Base-by-base conservation (phyloP, 2,888 invertebrate genomes). In the Nomada hirtipes region DNA sequence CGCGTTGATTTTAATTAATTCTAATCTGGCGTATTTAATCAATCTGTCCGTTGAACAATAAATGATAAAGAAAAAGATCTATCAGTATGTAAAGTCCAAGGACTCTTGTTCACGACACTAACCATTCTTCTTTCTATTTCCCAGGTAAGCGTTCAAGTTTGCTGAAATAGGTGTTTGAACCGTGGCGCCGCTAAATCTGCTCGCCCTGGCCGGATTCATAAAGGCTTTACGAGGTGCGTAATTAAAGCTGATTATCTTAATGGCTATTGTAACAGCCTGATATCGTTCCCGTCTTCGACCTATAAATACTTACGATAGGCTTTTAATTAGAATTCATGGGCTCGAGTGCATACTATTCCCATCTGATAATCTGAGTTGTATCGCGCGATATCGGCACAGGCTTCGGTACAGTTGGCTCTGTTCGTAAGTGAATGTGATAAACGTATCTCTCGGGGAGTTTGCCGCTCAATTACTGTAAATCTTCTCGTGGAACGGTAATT, bases 211-310 rank as follows among this genome's bases (percentile, higher is more conserved):
- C 59, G 55, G 70, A 64, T 73, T 84, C 63, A 81, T 70, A 82
- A 79, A 76, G 82, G 82, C 78, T 89, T 87, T 84, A 86, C 83
- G 86, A 90, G 82, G 78, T 85, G 85, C 84, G 86, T 89, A 90
- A 90, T 89, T 88, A 86, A 88, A 85, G 81, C 84, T 86, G 76
- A 84, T 90, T 86, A 88, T 88, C 86, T 86, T 84, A 88, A 89
- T 75, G 85, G 75, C 55, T 71, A 55, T 79, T 82, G 59, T 79
- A 79, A 81, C 78, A 57, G 70, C 57, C 47, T 53, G 84, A 83
- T 82, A 86, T 82, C 72, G 86, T 77, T 52, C 63, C 65, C 69
- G 79, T 81, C 82, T 86, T 77, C 68, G 53, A 53, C 70, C 84
- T 84, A 86, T 89, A 85, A 89, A 88, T 79, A 82, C 77, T 83